Conservation (phyloP, 2,113 vertebrate species). For the Microtus montanus region DNA sequence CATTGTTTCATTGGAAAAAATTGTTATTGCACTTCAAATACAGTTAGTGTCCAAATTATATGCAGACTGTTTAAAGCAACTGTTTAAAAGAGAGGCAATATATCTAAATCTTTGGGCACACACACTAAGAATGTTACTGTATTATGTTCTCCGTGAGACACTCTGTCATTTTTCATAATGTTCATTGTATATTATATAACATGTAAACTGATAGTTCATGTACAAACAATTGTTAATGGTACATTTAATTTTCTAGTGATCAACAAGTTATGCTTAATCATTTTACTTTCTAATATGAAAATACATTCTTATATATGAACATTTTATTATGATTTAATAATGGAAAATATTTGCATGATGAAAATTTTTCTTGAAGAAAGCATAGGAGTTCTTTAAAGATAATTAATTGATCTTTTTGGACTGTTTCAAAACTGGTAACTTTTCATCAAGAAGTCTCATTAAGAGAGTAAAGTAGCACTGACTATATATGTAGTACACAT, state of each 20-base stretch:
- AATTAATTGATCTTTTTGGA: neutral
- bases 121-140: neutral
- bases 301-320: neutral
- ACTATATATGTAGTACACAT: neutral
- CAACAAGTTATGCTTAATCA: neutral
- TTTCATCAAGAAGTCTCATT: neutral
- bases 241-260: conserved; percentile 13
- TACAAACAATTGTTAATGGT: neutral
- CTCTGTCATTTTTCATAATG: conserved; percentile 11
- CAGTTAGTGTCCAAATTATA: neutral
- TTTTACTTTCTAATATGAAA: conserved; percentile 5
- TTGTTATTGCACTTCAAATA: neutral
- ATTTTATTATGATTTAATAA: conserved; percentile 42
- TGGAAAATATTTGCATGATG: conserved; percentile 32
- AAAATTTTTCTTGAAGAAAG: neutral
- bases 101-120: neutral
- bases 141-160: neutral
- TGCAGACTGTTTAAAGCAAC: neutral
- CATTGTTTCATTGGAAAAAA: conserved; percentile 19
- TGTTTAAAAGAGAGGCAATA: neutral
- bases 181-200: neutral
- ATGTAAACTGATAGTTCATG: neutral
- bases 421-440: conserved; percentile 35
- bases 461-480: neutral
- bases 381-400: neutral